Percentiles rank a stretch among this genome's conserved stretches.
phyloP scores from a whole-genome alignment of 2,888 invertebrate genomes.

The Dynastes maya region DNA sequence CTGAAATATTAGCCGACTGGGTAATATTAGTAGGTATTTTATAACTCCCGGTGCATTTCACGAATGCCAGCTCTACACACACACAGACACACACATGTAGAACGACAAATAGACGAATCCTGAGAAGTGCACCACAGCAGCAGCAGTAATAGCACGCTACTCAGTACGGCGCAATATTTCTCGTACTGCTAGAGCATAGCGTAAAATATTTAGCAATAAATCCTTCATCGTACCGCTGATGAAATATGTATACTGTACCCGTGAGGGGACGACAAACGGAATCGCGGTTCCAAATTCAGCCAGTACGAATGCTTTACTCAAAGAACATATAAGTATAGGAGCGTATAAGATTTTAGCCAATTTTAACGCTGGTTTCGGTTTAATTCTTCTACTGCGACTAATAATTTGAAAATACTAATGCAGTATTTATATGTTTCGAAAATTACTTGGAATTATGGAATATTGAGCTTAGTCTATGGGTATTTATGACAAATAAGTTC shows the following conservation, averaged over 20 bases:
- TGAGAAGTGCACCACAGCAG: not conserved
- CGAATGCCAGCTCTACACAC: not conserved
- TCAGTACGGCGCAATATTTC: conserved; percentile 6
- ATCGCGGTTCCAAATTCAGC: too few relatives aligned
- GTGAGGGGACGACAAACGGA: too few relatives aligned
- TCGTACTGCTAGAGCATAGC: conserved; percentile 25
- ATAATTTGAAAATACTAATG: too few relatives aligned
- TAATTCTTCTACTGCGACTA: too few relatives aligned
- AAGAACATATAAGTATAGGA: too few relatives aligned
- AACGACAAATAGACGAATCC: conserved; percentile 33
- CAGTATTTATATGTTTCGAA: too few relatives aligned
- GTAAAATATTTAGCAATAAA: conserved; percentile 44
- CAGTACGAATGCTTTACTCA: too few relatives aligned
- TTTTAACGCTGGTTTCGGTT: too few relatives aligned
- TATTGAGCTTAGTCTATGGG: too few relatives aligned
- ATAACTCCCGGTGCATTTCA: conserved; percentile 32
- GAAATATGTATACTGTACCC: conserved; percentile 31
- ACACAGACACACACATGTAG: not conserved
- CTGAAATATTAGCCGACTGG: conserved; percentile 32
- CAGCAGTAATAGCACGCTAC: not conserved
- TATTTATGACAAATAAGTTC: too few relatives aligned
- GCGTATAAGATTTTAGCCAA: too few relatives aligned
- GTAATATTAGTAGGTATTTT: conserved; percentile 25
- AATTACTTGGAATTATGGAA: too few relatives aligned
- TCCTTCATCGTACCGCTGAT: conserved; percentile 32